Conservation (phyloP, 2,113 vertebrate species). For the Acanthochromis polyacanthus region DNA sequence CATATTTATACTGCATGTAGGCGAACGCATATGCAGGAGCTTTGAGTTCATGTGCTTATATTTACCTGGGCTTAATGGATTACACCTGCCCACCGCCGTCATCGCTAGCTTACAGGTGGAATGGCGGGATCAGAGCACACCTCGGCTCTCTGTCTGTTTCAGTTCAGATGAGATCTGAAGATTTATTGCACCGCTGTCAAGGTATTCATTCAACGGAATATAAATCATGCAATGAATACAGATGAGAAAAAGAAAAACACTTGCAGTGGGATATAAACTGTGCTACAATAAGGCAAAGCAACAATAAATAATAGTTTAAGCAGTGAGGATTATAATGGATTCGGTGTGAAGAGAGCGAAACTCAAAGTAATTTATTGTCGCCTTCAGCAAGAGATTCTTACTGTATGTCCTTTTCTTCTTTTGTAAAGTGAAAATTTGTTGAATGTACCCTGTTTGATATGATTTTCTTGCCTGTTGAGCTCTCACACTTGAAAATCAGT, state of each 20-base stretch:
- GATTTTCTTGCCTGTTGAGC: too few species aligned
- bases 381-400: too few species aligned
- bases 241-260: too few species aligned
- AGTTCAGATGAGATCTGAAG: background rate
- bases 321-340: too few species aligned
- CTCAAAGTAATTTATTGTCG: too few species aligned
- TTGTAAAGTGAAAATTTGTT: too few species aligned
- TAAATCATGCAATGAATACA: background rate
- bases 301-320: background rate
- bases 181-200: background rate
- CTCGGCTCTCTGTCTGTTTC: background rate
- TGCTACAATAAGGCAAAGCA: background rate
- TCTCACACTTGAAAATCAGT: too few species aligned
- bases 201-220: background rate
- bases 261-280: background rate
- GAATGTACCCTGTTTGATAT: too few species aligned
- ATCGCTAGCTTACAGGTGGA: slow-evolving; percentile 17
- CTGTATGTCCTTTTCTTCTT: too few species aligned
- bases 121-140: slow-evolving; percentile 15
- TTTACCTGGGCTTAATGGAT: slow-evolving; percentile 43
- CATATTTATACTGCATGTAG: slow-evolving; percentile 28
- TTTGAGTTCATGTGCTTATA: background rate
- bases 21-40: background rate
- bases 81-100: slow-evolving; percentile 22
- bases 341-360: too few species aligned